Percentiles rank a stretch among this genome's conserved stretches.
Evolutionary conservation across 2,888 invertebrate species (phyloP).

Genomic region (Monochamus alternatus): DNA sequence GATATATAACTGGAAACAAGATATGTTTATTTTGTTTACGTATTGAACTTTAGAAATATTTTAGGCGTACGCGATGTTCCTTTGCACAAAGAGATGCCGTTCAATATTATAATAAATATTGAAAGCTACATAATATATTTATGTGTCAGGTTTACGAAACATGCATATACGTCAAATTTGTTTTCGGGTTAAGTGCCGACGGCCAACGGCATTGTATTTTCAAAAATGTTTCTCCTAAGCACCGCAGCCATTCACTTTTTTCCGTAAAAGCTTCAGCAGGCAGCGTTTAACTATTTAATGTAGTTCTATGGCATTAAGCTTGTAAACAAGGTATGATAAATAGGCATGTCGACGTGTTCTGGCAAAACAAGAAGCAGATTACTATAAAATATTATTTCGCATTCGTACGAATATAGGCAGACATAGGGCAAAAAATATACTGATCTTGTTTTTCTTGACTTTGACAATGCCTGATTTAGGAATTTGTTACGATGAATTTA

Average conservation of each 20-base stretch:
- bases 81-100: neutral
- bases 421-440: too few relatives aligned
- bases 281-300: neutral
- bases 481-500: too few relatives aligned
- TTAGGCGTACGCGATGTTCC: neutral
- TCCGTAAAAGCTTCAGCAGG: neutral
- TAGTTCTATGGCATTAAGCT: neutral
- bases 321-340: conserved; percentile 4
- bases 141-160: conserved; percentile 15
- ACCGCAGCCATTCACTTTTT: conserved; percentile 1
- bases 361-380: neutral
- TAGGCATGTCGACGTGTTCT: neutral
- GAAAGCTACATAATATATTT: conserved; percentile 26
- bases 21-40: conserved; percentile 12
- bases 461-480: too few relatives aligned
- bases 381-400: neutral
- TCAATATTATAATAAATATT: conserved; percentile 23
- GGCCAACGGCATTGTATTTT: neutral
- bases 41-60: conserved; percentile 5
- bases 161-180: conserved; percentile 4
- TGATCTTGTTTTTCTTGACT: too few relatives aligned
- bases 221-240: neutral
- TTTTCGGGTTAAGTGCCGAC: neutral
- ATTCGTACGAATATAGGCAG: too few relatives aligned
- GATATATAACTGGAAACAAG: neutral